Conservation (phyloP, 2,797 vertebrate species). For the Danio choprae region DNA sequence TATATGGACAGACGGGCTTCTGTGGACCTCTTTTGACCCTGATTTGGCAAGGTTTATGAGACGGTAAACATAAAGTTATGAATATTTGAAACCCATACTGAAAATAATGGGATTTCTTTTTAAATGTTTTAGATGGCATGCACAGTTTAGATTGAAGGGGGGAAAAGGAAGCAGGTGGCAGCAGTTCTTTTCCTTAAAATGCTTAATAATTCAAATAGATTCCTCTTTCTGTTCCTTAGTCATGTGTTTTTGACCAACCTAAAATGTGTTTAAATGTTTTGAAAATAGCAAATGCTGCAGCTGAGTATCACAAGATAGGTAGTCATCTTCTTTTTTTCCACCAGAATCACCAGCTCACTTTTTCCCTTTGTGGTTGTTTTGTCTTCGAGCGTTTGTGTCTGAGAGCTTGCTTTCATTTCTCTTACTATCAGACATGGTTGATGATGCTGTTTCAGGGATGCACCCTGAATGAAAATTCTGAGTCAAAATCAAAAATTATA, state of each 20-base stretch:
- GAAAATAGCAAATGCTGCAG: neutral
- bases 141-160: slow-evolving; percentile 55
- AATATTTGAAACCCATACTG: slow-evolving; percentile 35
- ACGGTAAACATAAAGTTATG: slow-evolving; percentile 3
- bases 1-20: neutral
- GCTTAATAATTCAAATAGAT: neutral
- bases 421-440: neutral
- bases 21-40: neutral
- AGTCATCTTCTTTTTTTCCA: neutral
- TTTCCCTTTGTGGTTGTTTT: no score
- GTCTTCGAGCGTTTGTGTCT: no score
- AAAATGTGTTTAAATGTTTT: neutral
- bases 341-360: neutral
- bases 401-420: neutral
- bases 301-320: neutral
- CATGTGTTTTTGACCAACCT: neutral
- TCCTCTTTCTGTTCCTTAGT: no score
- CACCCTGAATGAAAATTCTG: no score
- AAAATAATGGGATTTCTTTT: slow-evolving; percentile 40
- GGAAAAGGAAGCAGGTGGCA: slow-evolving; percentile 45
- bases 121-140: slow-evolving; percentile 68
- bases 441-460: neutral
- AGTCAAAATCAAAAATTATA: no score
- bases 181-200: slow-evolving; percentile 9
- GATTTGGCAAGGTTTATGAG: slow-evolving; percentile 26